A percentile compares a stretch with the other conserved stretches of the same genome.
Evolutionary conservation across 2,888 invertebrate genomes (phyloP).

Genomic region (Sphaerophoria taeniata): DNA sequence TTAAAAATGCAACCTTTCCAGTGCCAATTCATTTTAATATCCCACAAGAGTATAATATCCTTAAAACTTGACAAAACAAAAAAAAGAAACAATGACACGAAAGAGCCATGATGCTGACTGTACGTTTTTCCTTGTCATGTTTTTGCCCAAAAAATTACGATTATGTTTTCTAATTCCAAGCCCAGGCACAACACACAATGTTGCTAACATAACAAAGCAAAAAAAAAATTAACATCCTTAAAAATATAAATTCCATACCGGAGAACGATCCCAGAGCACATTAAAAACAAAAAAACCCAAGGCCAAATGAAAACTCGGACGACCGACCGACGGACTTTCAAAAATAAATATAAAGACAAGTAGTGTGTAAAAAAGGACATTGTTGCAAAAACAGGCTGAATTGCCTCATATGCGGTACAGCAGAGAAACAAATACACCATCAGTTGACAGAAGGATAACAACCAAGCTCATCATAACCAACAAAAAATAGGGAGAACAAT

Average conservation of each 20-base stretch:
- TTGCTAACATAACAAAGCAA: neutral
- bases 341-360: neutral
- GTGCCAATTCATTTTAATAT: slow-evolving; percentile 43
- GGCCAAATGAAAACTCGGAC: slow-evolving; percentile 1
- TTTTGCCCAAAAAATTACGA: slow-evolving; percentile 31
- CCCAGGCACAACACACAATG: slow-evolving; percentile 5
- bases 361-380: neutral
- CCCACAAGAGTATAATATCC: slow-evolving; percentile 43
- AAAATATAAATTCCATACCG: slow-evolving; percentile 11
- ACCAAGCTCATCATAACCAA: slow-evolving; percentile 19
- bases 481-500: slow-evolving; percentile 46
- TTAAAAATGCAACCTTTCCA: slow-evolving; percentile 58
- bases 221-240: slow-evolving; percentile 8
- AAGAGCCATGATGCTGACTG: slow-evolving; percentile 35
- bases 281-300: neutral
- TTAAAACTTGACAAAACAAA: slow-evolving; percentile 11
- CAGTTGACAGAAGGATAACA: slow-evolving; percentile 37
- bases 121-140: slow-evolving; percentile 31
- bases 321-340: slow-evolving; percentile 11
- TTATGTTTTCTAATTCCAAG: slow-evolving; percentile 44
- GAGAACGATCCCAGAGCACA: neutral
- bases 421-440: neutral
- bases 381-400: neutral
- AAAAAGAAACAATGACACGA: slow-evolving; percentile 2
- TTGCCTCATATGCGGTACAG: too few relatives aligned